These are phyloP conservation scores for Ditylenchus dipsaci DNA, from an alignment of 1,140 invertebrate species.

Conservation along the genomic window DNA sequence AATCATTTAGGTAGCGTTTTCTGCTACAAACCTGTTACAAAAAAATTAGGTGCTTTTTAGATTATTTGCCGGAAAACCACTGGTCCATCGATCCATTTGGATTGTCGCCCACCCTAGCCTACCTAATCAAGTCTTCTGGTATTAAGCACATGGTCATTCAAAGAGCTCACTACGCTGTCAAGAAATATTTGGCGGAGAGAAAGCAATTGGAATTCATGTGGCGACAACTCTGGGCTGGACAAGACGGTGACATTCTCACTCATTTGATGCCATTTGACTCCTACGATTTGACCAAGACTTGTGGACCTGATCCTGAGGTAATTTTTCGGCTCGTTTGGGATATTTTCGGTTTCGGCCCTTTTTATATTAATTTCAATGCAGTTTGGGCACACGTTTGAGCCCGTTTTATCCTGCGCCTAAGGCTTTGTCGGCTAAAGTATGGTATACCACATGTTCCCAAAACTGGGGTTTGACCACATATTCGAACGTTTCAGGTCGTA, in stretches of 20 bases:
- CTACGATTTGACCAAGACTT: conserved; percentile 94
- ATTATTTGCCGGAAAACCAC: conserved; percentile 62
- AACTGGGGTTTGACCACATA: no score
- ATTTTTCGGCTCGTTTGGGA: no score
- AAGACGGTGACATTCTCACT: conserved; percentile 73
- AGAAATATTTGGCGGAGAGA: conserved; percentile 78
- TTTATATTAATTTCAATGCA: no score
- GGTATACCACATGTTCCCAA: no score
- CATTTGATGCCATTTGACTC: conserved; percentile 99
- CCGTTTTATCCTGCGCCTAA: no score
- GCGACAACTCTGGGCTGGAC: conserved; percentile 69
- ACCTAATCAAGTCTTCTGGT: conserved; percentile 69
- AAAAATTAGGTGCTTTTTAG: conserved; percentile 20
- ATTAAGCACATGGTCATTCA: conserved; percentile 65
- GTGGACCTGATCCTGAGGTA: conserved; percentile 83
- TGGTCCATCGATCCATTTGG: conserved; percentile 97
- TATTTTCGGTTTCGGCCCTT: not conserved
- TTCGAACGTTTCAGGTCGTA: no score
- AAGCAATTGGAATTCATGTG: conserved; percentile 84
- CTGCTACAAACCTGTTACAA: no score
- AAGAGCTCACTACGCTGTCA: conserved; percentile 87
- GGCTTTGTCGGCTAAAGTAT: no score
- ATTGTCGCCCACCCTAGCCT: conserved; percentile 79
- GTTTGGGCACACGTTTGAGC: no score
- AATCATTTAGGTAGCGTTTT: conserved; percentile 74